Percentiles rank a stretch among this genome's conserved stretches.
Evolutionary conservation across 2,113 vertebrate species (phyloP).

Genomic region (Rostratula benghalensis): DNA sequence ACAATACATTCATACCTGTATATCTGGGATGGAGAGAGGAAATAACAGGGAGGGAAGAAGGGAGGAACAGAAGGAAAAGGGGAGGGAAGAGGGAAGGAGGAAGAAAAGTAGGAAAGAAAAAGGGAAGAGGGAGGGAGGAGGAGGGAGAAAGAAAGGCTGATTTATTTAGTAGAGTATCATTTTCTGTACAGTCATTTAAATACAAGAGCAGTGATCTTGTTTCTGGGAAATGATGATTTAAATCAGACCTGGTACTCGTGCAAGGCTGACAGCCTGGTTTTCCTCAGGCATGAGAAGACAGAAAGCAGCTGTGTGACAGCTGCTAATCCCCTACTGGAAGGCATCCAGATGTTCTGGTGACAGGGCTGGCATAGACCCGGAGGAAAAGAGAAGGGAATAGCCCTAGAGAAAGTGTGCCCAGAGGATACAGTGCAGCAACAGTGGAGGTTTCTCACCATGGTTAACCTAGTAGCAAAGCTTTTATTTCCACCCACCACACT

Average conservation of each 20-base stretch:
- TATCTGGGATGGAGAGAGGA: not conserved
- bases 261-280: not conserved
- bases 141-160: not conserved
- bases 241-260: not conserved
- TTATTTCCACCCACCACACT: slow-evolving; percentile 17
- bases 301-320: not conserved
- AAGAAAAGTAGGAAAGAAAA: not conserved
- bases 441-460: not conserved
- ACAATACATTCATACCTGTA: not conserved
- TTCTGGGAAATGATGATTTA: not conserved
- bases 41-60: not conserved
- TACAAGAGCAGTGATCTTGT: not conserved
- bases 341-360: not conserved
- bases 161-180: not conserved
- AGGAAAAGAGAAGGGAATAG: not conserved
- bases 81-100: fast-evolving
- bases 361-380: not conserved
- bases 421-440: not conserved
- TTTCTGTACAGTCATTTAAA: not conserved
- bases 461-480: not conserved
- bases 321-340: slow-evolving; percentile 13
- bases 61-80: not conserved
- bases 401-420: not conserved
- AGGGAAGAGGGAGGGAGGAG: not conserved
- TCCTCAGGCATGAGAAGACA: not conserved